Conservation (phyloP, 1,140 invertebrate species). For the Euglossa dilemma region DNA sequence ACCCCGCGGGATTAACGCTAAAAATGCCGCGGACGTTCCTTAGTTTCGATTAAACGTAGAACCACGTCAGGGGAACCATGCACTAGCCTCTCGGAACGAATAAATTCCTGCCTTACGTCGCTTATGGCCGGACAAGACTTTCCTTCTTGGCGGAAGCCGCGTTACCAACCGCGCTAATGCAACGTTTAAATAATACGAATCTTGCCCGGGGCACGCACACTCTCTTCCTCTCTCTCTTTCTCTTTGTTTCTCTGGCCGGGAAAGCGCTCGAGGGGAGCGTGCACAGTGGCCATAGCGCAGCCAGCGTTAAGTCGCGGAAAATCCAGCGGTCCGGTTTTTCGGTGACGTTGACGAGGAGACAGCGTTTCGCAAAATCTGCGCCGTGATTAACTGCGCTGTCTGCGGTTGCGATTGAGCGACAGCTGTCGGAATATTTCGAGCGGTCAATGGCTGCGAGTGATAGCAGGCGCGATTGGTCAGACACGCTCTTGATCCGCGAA, state of each 20-base stretch:
- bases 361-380: not conserved
- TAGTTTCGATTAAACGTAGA: not conserved
- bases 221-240: no score
- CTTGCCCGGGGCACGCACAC: not conserved
- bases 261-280: no score
- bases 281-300: no score
- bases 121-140: not conserved
- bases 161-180: constrained; percentile 27
- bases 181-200: constrained; percentile 36
- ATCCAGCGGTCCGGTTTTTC: no score
- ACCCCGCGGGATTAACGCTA: not conserved
- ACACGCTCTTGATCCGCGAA: not conserved
- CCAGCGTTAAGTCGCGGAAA: not conserved
- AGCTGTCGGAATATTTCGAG: constrained; percentile 32
- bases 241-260: not conserved
- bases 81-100: not conserved
- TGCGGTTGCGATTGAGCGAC: not conserved
- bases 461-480: constrained; percentile 3
- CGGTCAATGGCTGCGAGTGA: constrained; percentile 10
- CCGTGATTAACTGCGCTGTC: not conserved
- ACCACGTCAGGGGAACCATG: not conserved
- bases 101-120: constrained; percentile 13
- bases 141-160: not conserved
- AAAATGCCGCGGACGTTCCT: no score
- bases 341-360: constrained; percentile 12